Conservation (phyloP, 2,797 vertebrate genomes). For the Phoxinus dragarum region DNA sequence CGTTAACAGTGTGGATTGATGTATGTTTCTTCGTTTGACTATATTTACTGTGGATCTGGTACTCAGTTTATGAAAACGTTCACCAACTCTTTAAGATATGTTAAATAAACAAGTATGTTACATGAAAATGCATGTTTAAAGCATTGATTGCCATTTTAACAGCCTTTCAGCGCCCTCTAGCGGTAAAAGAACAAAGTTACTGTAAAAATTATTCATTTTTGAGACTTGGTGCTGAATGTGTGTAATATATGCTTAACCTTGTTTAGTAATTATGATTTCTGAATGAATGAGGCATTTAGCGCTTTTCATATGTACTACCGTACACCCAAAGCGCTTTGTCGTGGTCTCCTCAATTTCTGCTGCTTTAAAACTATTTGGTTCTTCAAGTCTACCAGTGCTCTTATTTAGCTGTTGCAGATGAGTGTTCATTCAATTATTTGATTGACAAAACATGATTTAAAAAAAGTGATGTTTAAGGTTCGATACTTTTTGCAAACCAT, state of each 20-base stretch:
- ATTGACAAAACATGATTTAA: background rate
- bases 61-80: background rate
- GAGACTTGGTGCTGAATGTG: background rate
- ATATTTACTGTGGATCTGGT: background rate
- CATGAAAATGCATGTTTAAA: background rate
- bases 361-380: background rate
- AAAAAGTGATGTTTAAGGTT: background rate
- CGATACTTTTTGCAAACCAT: background rate
- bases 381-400: background rate
- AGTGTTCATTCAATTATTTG: background rate
- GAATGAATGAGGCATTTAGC: too few species aligned
- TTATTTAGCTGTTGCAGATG: background rate
- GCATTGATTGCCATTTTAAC: too few species aligned
- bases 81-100: background rate
- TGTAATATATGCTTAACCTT: too few species aligned
- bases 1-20: background rate
- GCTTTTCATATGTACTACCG: too few species aligned
- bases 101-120: background rate
- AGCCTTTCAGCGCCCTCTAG: conserved; percentile 6
- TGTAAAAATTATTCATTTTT: background rate
- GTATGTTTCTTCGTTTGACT: background rate
- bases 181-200: background rate
- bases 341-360: background rate
- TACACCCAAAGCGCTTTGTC: too few species aligned
- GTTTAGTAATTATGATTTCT: background rate